phyloP scores from a whole-genome alignment of 1,140 invertebrate species.

The Oscheius sp. region DNA sequence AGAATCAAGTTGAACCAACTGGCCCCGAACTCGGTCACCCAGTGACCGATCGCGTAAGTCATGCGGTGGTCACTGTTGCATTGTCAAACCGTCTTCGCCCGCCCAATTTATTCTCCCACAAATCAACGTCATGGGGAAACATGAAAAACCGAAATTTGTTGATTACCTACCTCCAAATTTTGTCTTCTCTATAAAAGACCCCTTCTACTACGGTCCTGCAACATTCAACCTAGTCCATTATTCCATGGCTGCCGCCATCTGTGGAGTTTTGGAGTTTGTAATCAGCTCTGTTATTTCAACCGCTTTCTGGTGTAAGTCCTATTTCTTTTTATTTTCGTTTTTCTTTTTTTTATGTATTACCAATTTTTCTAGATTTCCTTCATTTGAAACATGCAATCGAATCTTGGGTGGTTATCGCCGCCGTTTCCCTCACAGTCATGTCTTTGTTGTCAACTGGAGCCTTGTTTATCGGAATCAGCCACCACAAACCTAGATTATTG shows the following conservation, averaged over 20 bases:
- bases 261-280: too few relatives aligned
- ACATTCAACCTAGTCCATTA: not conserved
- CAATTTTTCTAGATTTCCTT: not conserved
- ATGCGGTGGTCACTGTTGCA: too few relatives aligned
- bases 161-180: not conserved
- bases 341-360: not conserved
- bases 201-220: not conserved
- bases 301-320: not conserved
- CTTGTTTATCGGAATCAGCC: not conserved
- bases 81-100: too few relatives aligned
- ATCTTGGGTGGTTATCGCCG: not conserved
- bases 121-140: not conserved
- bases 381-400: not conserved
- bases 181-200: not conserved
- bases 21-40: too few relatives aligned
- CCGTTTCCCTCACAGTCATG: not conserved
- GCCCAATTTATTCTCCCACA: not conserved
- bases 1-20: too few relatives aligned
- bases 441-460: not conserved
- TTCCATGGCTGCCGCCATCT: not conserved
- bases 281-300: not conserved
- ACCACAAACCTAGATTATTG: not conserved
- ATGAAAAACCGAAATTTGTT: not conserved
- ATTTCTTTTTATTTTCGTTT: not conserved
- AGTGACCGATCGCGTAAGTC: too few relatives aligned